Base-by-base conservation (phyloP, 1,140 invertebrate genomes). In the Sitodiplosis mosellana region DNA sequence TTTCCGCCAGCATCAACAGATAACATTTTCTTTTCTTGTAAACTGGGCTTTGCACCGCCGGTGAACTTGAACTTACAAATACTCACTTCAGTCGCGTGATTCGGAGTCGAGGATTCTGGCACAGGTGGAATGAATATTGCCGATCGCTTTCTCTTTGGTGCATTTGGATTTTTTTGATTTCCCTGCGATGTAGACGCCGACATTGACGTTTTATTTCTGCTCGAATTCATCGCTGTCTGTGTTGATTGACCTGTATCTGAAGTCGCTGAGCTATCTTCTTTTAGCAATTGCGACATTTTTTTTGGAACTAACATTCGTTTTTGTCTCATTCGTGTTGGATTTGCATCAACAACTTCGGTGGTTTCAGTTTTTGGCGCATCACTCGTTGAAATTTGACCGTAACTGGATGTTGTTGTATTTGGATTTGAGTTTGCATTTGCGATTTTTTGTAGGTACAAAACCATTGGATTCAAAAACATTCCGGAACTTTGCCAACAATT, bases 1-100 rank as follows among this genome's bases (percentile, higher is more conserved):
- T 87, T 87, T 0, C 85, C 85, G 2, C 82, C 83, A 0, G 83
- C 81, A 59, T 87, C 84, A 2, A 89, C 83, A 0, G 84, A 87
- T 1, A 90, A 68, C 73, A 87, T 88, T 62, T 90, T 90, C 65
- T 90, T 90, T 55, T 91, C 87, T 60, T 90, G 83, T 22, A 90
- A 61, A 43, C 77, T 81, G 0, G 87, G 87, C 50, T 86, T 85
- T 21, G 83, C 82, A 0, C 87, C 87, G 4, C 85, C 87, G 0
- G 86, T 89, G 58, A 91, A 90, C 59, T 91, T 91, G 57, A 91
- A 91, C 58, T 90, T 91, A 60, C 87, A 90, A 58, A 90, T 91
- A 62, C 84, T 88, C 38, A 85, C 82, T 62, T 85, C 81, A 0
- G 80, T 82, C 0, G 81, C 78, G 0, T 81, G 80, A 53, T 81